A percentile compares a stretch with the other conserved stretches of the same genome.
Conservation (phyloP, 2,797 vertebrate genomes). For the Saxicola maurus region DNA sequence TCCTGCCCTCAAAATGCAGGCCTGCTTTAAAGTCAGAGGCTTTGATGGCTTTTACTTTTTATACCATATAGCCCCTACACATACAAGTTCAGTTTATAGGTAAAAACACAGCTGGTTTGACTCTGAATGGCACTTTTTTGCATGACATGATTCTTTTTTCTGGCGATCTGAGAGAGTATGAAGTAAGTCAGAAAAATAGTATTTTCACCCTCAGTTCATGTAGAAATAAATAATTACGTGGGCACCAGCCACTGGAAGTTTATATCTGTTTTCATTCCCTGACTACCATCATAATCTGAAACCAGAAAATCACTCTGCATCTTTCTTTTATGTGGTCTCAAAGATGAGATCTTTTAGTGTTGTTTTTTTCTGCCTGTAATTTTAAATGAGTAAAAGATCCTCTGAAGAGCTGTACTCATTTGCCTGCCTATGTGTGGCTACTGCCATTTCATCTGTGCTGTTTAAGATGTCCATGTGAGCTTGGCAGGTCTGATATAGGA, state of each 20-base stretch:
- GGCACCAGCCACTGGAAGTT: background rate
- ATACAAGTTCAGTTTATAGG: background rate
- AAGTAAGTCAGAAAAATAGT: background rate
- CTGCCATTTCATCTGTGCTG: background rate
- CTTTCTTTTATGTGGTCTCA: background rate
- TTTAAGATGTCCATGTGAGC: background rate
- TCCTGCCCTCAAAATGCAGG: background rate
- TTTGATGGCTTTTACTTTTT: background rate
- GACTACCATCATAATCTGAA: background rate
- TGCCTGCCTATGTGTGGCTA: background rate
- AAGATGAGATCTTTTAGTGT: background rate
- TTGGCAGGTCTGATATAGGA: background rate
- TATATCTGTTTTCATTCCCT: background rate
- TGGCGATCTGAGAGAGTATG: background rate
- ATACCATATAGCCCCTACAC: background rate
- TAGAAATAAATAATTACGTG: background rate
- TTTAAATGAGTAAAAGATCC: background rate
- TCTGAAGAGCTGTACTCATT: background rate
- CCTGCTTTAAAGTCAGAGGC: background rate
- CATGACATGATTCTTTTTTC: background rate
- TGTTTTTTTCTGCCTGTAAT: background rate
- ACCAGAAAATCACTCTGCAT: background rate
- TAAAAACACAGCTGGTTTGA: background rate
- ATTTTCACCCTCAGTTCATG: background rate
- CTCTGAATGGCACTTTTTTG: background rate